phyloP scores from a whole-genome alignment of 2,888 invertebrate species.

The Arctia plantaginis region DNA sequence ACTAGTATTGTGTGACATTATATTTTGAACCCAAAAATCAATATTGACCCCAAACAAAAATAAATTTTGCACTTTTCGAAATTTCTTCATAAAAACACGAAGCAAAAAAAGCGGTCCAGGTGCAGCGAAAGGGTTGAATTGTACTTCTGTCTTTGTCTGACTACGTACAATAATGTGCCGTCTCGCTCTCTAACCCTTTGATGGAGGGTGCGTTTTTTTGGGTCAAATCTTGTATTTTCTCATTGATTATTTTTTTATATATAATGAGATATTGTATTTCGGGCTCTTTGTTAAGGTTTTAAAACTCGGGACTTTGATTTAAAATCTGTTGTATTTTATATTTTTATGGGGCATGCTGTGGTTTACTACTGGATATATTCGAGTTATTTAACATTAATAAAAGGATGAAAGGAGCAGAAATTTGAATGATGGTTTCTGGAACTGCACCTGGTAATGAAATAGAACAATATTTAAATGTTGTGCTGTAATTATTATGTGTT shows the following conservation, averaged over 20 bases:
- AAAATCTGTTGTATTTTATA: conserved; percentile 55
- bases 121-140: conserved; percentile 80
- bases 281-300: conserved; percentile 66
- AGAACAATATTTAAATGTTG: background rate
- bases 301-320: conserved; percentile 63
- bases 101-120: conserved; percentile 74
- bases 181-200: conserved; percentile 80
- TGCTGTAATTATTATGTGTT: background rate
- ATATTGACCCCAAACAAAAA: conserved; percentile 81
- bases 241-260: conserved; percentile 75
- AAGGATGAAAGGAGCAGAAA: conserved; percentile 6
- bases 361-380: conserved; percentile 35
- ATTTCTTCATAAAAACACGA: conserved; percentile 71
- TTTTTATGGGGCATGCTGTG: conserved; percentile 44
- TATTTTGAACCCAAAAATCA: conserved; percentile 77
- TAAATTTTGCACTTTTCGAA: conserved; percentile 84
- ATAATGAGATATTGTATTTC: conserved; percentile 85
- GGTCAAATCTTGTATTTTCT: conserved; percentile 83
- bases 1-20: conserved; percentile 69
- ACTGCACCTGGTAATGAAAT: conserved; percentile 10
- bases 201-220: conserved; percentile 77
- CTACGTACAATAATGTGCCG: conserved; percentile 38
- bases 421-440: conserved; percentile 10
- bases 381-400: conserved; percentile 26
- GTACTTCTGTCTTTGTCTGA: conserved; percentile 58